Conservation (phyloP, 2,113 vertebrate genomes). For the Strix uralensis region DNA sequence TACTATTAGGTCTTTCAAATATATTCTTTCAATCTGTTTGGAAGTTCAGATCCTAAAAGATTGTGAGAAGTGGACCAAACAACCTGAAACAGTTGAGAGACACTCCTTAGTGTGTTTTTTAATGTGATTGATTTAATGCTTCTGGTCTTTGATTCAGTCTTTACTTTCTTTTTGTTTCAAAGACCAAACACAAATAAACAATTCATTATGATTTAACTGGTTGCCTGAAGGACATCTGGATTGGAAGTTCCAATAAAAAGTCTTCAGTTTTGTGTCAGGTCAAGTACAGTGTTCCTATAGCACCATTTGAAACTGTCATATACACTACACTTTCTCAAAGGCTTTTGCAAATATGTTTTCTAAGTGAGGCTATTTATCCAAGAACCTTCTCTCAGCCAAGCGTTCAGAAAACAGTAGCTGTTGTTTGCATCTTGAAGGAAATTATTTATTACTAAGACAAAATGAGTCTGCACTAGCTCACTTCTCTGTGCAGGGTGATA, state of each 20-base stretch:
- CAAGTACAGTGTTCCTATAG: not conserved
- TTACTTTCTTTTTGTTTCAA: not conserved
- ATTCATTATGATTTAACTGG: not conserved
- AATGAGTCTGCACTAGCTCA: not conserved
- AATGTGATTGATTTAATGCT: not conserved
- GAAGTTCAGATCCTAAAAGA: constrained; percentile 14
- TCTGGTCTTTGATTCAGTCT: not conserved
- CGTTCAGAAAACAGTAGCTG: constrained; percentile 14
- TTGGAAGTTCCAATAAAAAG: not conserved
- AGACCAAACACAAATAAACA: not conserved
- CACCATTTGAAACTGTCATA: not conserved
- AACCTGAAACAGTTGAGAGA: not conserved
- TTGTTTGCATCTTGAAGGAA: constrained; percentile 29
- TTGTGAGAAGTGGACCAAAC: not conserved
- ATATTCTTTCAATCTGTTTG: not conserved
- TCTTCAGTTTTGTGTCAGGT: constrained; percentile 4
- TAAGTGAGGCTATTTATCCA: constrained; percentile 36
- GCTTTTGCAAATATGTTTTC: constrained; percentile 33
- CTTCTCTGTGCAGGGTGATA: not conserved
- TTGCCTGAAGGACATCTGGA: not conserved
- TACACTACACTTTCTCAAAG: not conserved
- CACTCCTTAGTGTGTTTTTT: not conserved
- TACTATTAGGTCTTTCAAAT: not conserved
- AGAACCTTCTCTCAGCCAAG: constrained; percentile 5
- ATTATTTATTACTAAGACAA: constrained; percentile 45